These are phyloP conservation scores for Timandra comae DNA, from an alignment of 2,888 invertebrate species.

Conservation along the genomic window DNA sequence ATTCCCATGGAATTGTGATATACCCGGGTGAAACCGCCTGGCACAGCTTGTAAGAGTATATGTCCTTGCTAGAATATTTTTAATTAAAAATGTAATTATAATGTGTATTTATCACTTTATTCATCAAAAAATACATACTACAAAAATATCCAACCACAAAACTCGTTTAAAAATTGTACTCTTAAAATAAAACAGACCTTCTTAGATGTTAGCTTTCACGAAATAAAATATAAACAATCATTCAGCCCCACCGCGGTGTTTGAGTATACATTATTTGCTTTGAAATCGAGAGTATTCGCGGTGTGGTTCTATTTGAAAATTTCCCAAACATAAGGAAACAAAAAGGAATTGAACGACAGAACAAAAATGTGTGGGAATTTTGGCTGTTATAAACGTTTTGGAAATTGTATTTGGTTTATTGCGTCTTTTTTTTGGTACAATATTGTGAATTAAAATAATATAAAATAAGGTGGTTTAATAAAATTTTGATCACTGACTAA, in stretches of 20 bases:
- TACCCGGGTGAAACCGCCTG: no score
- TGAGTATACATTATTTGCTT: slow-evolving; percentile 1
- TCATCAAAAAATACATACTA: neutral
- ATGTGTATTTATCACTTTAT: no score
- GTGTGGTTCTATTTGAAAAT: neutral
- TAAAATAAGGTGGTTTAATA: no score
- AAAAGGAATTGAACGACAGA: no score
- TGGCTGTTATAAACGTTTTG: no score
- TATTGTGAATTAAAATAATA: no score
- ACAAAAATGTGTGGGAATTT: no score
- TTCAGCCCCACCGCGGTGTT: neutral
- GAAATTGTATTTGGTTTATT: neutral
- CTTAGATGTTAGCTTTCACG: neutral
- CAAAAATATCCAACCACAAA: neutral
- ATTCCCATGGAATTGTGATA: no score
- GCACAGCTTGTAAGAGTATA: no score
- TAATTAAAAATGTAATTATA: no score
- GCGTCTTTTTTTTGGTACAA: neutral
- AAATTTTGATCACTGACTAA: no score
- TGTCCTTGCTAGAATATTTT: no score
- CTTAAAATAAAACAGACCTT: neutral
- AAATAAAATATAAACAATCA: slow-evolving; percentile 1
- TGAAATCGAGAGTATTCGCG: slow-evolving; percentile 1
- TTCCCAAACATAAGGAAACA: neutral
- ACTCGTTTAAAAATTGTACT: neutral